Base-by-base conservation (phyloP, 2,797 vertebrate genomes). In the Gila robusta region DNA sequence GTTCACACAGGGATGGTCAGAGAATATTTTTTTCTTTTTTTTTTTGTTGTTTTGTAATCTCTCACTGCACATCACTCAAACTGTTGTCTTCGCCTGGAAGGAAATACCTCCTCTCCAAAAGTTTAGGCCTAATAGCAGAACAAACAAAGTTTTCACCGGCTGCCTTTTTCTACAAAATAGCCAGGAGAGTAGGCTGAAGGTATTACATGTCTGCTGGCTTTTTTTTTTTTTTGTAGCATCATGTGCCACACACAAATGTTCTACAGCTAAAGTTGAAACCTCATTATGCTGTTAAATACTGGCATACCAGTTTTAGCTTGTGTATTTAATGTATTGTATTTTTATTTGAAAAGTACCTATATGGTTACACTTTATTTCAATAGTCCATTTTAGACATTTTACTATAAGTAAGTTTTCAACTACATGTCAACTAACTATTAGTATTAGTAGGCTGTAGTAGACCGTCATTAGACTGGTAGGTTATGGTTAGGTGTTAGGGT, bases 41-140 rank as follows among this genome's bases (percentile, higher is more conserved):
- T 54, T 72, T n/a, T 44, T 17, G 4, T 11, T 32, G 9, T 14
- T 28, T 11, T 39, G 44, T 47, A 47, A 66, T 54, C 28, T 70
- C 28, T 70, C 67, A 6, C 47, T 59, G 35, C 80, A 82, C 80
- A 82, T 82, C 80, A 54, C 52, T 83, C 54, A 83, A 35, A 74
- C 39, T 23, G 52, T 41, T 76, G 73, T 77, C 37, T 73, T 35
- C 14, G 2, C 56, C 54, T 74, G 70, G 19, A 39, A 64, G 52
- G 17, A 47, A 64, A 64, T 56, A 64, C 70, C 39, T 64, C 70
- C 12, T 47, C 35, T 72, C 37, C 26, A 28, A 73, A 81, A 28
- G 35, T 59, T 35, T 23, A 39, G 47, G 64, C 19, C 79, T 82
- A 59, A 82, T 44, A 82, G 49, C 69, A 62, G 23, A 82, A 82